These are phyloP conservation scores for Globodera ellingtonae DNA, from an alignment of 1,140 invertebrate genomes.

Conservation along the genomic window DNA sequence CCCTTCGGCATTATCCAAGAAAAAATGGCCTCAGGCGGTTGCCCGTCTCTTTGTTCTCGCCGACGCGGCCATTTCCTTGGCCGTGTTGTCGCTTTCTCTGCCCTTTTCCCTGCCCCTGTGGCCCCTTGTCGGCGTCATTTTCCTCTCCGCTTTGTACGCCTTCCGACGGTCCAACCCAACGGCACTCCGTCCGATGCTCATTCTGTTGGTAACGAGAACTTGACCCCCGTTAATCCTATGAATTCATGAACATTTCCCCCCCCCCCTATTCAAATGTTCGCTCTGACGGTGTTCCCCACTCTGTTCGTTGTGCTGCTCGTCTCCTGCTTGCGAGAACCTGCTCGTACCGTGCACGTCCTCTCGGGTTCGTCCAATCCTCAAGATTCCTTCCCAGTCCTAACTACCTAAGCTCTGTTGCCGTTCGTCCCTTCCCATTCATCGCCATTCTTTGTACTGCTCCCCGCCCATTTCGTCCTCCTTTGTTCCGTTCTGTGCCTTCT, in stretches of 20 bases:
- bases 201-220: neutral
- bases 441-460: neutral
- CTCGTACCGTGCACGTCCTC: neutral
- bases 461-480: neutral
- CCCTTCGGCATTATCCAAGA: neutral
- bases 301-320: neutral
- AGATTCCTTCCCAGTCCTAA: neutral
- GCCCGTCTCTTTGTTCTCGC: neutral
- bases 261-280: conserved; percentile 5
- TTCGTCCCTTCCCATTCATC: neutral
- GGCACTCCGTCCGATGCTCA: neutral
- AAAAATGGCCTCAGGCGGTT: neutral
- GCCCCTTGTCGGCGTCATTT: neutral
- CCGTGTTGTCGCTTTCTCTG: neutral
- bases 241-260: neutral
- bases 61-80: neutral
- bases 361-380: neutral
- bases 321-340: neutral
- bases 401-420: neutral
- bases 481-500: neutral
- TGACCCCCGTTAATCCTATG: too few species aligned
- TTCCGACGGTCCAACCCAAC: neutral
- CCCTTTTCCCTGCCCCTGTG: neutral
- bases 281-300: neutral
- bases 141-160: conserved; percentile 1